A percentile compares a stretch with the other conserved stretches of the same genome.
Conservation (phyloP, 2,113 vertebrate genomes). For the Ptyas mucosa region DNA sequence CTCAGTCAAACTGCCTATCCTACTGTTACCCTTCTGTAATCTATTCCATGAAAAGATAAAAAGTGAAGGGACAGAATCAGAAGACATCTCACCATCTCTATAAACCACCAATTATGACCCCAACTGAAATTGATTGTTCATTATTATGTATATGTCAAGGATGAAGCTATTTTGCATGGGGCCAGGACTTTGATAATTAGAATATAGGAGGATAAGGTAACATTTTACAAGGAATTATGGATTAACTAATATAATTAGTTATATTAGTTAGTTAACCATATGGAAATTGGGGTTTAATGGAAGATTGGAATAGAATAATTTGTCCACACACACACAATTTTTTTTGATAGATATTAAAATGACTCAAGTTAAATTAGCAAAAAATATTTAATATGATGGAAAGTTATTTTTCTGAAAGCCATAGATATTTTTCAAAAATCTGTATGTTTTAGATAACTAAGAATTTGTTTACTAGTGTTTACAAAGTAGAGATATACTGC, state of each 20-base stretch:
- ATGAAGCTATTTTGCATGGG: not conserved
- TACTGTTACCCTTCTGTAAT: not conserved
- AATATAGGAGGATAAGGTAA: not conserved
- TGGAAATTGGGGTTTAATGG: not conserved
- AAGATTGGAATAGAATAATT: not conserved
- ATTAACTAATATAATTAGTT: not conserved
- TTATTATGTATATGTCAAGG: not conserved
- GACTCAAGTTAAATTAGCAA: not conserved
- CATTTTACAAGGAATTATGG: not conserved
- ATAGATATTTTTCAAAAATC: not conserved
- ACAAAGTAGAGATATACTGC: not conserved
- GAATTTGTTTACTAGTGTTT: not conserved
- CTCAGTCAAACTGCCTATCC: not conserved
- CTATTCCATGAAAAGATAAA: not conserved
- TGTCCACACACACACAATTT: too few species aligned
- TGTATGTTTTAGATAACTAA: not conserved
- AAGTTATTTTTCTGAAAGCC: not conserved
- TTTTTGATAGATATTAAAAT: not conserved
- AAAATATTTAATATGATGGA: not conserved
- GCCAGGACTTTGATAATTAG: not conserved
- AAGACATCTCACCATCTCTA: not conserved
- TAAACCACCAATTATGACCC: not conserved
- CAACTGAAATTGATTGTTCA: not conserved
- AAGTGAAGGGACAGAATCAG: not conserved
- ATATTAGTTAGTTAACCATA: not conserved